Evolutionary conservation across 92 coral and sea anemone genomes (phyloP).

Genomic region (Zoanthus solanderi): DNA sequence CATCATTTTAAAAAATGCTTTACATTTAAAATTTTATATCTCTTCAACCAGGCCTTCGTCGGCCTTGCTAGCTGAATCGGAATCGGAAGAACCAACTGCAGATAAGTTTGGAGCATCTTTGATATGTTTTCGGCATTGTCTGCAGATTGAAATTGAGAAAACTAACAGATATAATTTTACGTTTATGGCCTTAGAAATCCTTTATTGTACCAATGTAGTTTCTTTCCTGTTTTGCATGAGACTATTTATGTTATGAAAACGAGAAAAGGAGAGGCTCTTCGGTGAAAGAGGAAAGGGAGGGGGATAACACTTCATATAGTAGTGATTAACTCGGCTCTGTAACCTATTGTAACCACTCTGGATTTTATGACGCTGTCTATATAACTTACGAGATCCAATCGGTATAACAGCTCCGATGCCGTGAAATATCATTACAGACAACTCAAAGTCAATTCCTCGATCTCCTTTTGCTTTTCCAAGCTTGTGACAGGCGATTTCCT

Average conservation of each 20-base stretch:
- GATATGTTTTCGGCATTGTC: no score
- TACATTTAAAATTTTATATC: no score
- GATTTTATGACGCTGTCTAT: background rate
- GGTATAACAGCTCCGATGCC: slow-evolving; percentile 41
- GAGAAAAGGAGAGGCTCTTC: background rate
- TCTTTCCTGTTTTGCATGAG: background rate
- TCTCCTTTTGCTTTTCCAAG: slow-evolving; percentile 44
- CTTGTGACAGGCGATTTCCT: slow-evolving; percentile 56
- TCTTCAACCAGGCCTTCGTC: no score
- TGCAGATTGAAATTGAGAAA: no score
- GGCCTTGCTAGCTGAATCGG: no score
- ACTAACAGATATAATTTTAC: no score
- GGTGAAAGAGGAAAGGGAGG: background rate
- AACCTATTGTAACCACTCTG: background rate
- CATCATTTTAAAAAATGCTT: no score
- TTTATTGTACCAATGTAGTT: no score
- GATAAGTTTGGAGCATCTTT: no score
- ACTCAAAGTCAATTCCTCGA: slow-evolving; percentile 41
- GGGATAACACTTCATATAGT: background rate
- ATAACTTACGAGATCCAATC: slow-evolving; percentile 56
- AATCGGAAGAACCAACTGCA: no score
- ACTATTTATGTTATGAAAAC: background rate
- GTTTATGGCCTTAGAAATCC: no score
- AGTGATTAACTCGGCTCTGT: background rate
- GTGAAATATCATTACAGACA: slow-evolving; percentile 46